Base-by-base conservation (phyloP, 92 coral and sea anemone genomes). In the Chrysogorgia sp. region DNA sequence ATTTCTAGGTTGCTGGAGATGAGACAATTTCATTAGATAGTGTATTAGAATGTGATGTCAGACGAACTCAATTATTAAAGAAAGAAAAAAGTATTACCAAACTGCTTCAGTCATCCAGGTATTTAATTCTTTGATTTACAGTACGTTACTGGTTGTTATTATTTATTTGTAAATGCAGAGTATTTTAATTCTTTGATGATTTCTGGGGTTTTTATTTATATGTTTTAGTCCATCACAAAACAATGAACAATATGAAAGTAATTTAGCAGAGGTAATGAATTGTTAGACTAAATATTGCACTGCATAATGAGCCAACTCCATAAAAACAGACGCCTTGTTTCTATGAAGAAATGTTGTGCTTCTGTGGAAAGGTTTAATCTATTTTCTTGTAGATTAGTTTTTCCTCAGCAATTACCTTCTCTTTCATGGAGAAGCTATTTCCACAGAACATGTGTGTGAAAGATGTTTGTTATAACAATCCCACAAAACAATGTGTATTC, bases 1-100 rank as follows among this genome's bases (percentile, higher is more conserved):
- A 0, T 43, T 29, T 75, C 58, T 23, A 90, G 96, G 96, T 91
- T 8, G 80, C 75, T 26, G 97, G 97, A 40, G 89, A 91, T 58
- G 90, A 88, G 49, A 91, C 97, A 0, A 74, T 53, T 58, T 92
- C 90, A 32, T 58, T 91, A 41, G 92, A 91, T 33, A 91, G 97
- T 86, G 97, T 91, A 24, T 79, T 91, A 29, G 97, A 91, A 66
- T 91, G 97, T 84, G 97, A 91, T 43, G 85, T 84, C 19, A 88
- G 72, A 71, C 86, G 97, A 71, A 63, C 69, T 49, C 68, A 88
- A 9, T 84, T 91, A 10, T 50, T 91, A 31, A 80, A 88, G 29
- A 91, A 91, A 62, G 97, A 89, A 55, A 91, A 72, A 82, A 57
- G 24, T 52, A 86, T 91, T 22, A 74, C 68, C 28, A 77, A 77